Base-by-base conservation (phyloP, 2,888 invertebrate genomes). In the Spicauda simplicius region DNA sequence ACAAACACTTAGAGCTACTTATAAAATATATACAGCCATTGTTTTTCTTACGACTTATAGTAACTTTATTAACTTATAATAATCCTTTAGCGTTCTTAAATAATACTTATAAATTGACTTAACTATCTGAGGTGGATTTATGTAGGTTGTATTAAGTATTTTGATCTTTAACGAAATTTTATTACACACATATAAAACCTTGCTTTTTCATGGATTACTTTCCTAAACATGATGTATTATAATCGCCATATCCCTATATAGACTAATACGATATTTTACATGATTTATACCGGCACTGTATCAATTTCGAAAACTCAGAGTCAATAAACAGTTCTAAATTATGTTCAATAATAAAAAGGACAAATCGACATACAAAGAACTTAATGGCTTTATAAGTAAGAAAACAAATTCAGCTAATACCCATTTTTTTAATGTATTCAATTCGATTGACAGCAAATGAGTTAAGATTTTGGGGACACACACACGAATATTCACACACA, bases 121-220 rank as follows among this genome's bases (percentile, higher is more conserved):
- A 65, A 37, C 71, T 73, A 85, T 60, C 78, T 88, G 89, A 89
- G 89, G 89, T 89, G 90, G 91, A 82, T 88, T 90, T 81, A 72
- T 77, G 75, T 80, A 72, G 91, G 91, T 91, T 91, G 91, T 90
- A 90, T 79, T 81, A 59, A 90, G 91, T 90, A 88, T 85, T 83
- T 80, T 54, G 52, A 59, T 59, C 18, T 65, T 30, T 59, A 52
- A 58, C 64, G 56, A 64, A 8, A 54, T 18, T 11, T 25, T 33
- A n/a, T 54, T n/a, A 62, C 53, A 25, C 16, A 56, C 56, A 25
- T 56, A 45, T 30, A 56, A 64, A 64, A 56, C 12, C 7, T 48
- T 63, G 30, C 25, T 64, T 56, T 45, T 18, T 37, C 12, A 57
- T 33, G 30, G 56, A 64, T 19, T 48, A 45, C 18, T 12, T 12